A percentile compares a stretch with the other conserved stretches of the same genome.
phyloP scores from a whole-genome alignment of 2,113 vertebrate species.

The Calidris pugnax region DNA sequence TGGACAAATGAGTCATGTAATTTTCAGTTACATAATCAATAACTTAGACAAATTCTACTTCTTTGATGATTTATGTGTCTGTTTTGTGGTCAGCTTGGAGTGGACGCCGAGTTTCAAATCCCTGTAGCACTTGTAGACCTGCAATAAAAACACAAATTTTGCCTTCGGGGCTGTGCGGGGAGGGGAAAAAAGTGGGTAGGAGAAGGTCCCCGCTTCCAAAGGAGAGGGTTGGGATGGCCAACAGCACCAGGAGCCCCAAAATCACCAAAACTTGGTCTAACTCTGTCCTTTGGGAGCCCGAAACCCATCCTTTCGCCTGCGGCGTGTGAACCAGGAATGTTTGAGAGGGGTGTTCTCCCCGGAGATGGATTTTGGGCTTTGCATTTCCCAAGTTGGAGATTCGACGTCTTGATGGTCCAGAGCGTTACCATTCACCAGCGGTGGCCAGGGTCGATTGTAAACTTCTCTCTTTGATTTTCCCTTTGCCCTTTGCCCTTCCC shows the following conservation, averaged over 20 bases:
- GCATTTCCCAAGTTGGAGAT: neutral
- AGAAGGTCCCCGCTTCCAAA: neutral
- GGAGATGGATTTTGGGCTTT: neutral
- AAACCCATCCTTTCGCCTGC: neutral
- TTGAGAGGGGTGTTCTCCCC: neutral
- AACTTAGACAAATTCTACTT: conserved; percentile 91
- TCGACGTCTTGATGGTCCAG: accelerated
- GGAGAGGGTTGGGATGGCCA: neutral
- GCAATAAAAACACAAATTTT: conserved; percentile 15
- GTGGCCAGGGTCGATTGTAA: neutral
- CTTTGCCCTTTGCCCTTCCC: neutral
- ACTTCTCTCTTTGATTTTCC: neutral
- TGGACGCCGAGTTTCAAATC: conserved; percentile 68
- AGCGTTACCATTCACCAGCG: accelerated
- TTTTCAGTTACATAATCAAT: conserved; percentile 95
- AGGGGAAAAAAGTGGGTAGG: neutral
- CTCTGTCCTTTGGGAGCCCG: neutral
- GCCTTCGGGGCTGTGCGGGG: neutral
- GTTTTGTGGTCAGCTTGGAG: conserved; percentile 69
- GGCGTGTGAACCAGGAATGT: accelerated
- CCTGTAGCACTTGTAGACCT: neutral
- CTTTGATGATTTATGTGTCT: conserved; percentile 90
- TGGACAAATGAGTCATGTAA: conserved; percentile 93
- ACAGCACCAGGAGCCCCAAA: neutral
- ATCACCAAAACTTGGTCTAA: neutral